These are phyloP conservation scores for Epizoanthus fatuus DNA, from an alignment of 92 coral and sea anemone genomes.

Conservation along the genomic window DNA sequence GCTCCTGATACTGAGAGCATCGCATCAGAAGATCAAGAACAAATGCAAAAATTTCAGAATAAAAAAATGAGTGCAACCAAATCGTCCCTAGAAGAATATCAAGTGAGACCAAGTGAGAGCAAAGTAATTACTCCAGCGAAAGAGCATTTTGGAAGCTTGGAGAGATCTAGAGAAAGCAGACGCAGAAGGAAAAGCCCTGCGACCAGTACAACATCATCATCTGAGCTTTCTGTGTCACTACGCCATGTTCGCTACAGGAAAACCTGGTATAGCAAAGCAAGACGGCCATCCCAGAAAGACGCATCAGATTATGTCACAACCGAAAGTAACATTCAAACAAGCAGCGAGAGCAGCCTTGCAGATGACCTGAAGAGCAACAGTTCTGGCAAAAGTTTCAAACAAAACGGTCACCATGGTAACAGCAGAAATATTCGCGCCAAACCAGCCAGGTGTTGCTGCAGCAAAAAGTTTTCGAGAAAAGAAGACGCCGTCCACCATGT, in stretches of 20 bases:
- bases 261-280: slow-evolving; percentile 12
- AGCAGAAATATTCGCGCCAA: slow-evolving; percentile 32
- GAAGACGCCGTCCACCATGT: slow-evolving; percentile 67
- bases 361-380: neutral
- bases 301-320: neutral
- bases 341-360: neutral
- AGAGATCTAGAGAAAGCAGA: neutral
- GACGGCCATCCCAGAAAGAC: neutral
- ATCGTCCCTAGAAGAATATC: neutral
- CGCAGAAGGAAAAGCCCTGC: neutral
- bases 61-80: neutral
- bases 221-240: slow-evolving; percentile 25
- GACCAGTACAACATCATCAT: slow-evolving; percentile 7
- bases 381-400: slow-evolving; percentile 2
- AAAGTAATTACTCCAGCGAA: neutral
- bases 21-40: neutral
- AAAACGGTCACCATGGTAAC: neutral
- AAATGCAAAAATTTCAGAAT: neutral
- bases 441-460: slow-evolving; percentile 66
- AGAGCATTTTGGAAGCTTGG: neutral
- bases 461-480: slow-evolving; percentile 58
- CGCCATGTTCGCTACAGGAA: slow-evolving; percentile 29
- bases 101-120: neutral
- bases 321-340: slow-evolving; percentile 6
- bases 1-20: neutral